A percentile compares a stretch with the other conserved stretches of the same genome.
Evolutionary conservation across 2,797 vertebrate species (phyloP).

Genomic region (Holocentrus rufus): DNA sequence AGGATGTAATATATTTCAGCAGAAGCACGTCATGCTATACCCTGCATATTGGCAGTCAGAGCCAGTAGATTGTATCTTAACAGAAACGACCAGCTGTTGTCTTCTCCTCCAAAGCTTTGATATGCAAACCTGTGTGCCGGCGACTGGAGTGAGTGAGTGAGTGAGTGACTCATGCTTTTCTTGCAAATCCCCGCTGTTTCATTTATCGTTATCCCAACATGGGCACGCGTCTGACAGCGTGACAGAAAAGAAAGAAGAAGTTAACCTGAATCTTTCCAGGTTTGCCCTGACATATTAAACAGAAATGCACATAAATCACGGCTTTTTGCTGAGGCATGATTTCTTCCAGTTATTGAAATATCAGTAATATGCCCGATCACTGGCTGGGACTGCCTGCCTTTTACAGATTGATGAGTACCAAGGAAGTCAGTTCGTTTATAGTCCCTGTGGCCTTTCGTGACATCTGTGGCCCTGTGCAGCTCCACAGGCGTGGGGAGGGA

Average conservation of each 20-base stretch:
- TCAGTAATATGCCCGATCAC: conserved; percentile 3
- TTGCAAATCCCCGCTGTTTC: neutral
- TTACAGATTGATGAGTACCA: conserved; percentile 31
- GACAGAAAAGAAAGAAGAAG: neutral
- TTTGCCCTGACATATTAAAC: conserved; percentile 5
- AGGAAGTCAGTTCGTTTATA: conserved; percentile 40
- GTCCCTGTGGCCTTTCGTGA: conserved; percentile 47
- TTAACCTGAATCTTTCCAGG: neutral
- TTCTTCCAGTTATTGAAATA: neutral
- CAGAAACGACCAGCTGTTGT: conserved; percentile 35
- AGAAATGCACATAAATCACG: conserved; percentile 13
- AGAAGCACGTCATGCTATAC: neutral
- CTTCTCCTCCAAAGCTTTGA: conserved; percentile 5
- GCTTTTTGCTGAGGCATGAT: neutral
- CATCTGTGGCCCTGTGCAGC: conserved; percentile 41
- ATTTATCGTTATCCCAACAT: conserved; percentile 14
- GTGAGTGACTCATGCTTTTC: conserved; percentile 36
- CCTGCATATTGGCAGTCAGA: conserved; percentile 11
- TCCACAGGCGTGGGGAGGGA: conserved; percentile 23
- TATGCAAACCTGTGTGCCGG: conserved; percentile 35
- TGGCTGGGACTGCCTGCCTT: conserved; percentile 11
- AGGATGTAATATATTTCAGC: neutral
- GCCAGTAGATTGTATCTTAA: conserved; percentile 19
- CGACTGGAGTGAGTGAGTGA: conserved; percentile 26
- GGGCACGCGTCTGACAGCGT: neutral